Evolutionary conservation across 2,797 vertebrate species (phyloP), one percentile per base, ranked within the genome.

Genomic region (Sebastes matsubarae): DNA sequence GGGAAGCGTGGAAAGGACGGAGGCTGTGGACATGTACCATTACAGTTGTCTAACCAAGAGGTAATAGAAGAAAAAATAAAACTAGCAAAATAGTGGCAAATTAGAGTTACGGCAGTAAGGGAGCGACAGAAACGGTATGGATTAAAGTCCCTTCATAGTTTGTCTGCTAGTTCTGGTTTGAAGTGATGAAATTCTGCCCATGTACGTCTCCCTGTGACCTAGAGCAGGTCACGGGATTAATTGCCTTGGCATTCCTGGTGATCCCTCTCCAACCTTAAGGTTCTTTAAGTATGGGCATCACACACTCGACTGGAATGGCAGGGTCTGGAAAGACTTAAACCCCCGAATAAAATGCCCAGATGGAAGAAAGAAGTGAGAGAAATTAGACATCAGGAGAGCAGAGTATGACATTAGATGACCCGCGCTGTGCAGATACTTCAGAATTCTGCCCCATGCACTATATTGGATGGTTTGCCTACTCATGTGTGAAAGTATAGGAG

Each of bases 261-360:
- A 92, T 88, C 83, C 77, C 73, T 80, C 82, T 67, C 83, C 60
- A 77, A 83, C 74, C 63, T 73, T 79, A 77, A 81, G 77, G 71
- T 88, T 87, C 69, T 87, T 87, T 88, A 85, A 88, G 84, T 75
- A 87, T 79, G 83, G 72, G 67, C 87, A 76, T 91, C 91, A 91
- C 88, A 91, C 76, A 80, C 25, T 64, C 55, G n/a, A 80, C 76
- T 80, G 73, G 72, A 85, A 85, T 86, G 82, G 77, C 80, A 64
- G 63, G 46, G 55, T 77, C 75, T 72, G 34, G 42, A 86, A 86
- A 76, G 57, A 87, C 58, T 87, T 60, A 84, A 86, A 18, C 30
- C 75, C 18, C 13, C 14, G 30, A 80, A 83, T 77, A 79, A 84
- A 87, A 82, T 9, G 57, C 58, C 57, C 72, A 67, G 71, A 87